Evolutionary conservation across 2,113 vertebrate species (phyloP).

Genomic region (Lynx canadensis): DNA sequence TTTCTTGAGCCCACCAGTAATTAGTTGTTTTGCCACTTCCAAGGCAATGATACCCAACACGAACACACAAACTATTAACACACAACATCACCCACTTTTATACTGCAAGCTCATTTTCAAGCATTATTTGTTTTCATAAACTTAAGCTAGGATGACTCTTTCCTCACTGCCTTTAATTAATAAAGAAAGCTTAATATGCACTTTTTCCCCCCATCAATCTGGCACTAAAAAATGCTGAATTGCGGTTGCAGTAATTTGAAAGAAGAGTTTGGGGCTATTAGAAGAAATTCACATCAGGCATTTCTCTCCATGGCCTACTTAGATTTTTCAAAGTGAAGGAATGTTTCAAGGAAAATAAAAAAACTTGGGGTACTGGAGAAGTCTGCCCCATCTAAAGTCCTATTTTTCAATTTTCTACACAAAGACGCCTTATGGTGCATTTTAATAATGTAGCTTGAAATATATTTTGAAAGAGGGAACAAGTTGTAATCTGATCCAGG

Average conservation of each 20-base stretch:
- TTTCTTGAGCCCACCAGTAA: conserved; percentile 35
- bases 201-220: conserved; percentile 75
- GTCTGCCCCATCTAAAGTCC: conserved; percentile 32
- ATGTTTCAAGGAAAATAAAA: conserved; percentile 72
- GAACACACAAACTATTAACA: conserved; percentile 37
- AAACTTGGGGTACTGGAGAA: conserved; percentile 60
- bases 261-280: conserved; percentile 81
- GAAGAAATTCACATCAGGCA: conserved; percentile 78
- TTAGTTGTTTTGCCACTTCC: conserved; percentile 71
- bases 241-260: conserved; percentile 81
- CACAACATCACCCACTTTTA: conserved; percentile 39
- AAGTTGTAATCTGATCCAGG: conserved; percentile 53
- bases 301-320: conserved; percentile 78
- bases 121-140: conserved; percentile 81
- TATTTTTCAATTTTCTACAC: conserved; percentile 63
- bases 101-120: conserved; percentile 63
- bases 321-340: conserved; percentile 74
- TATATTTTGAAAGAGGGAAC: conserved; percentile 58
- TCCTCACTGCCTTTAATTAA: conserved; percentile 85
- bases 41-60: conserved; percentile 43
- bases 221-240: conserved; percentile 84
- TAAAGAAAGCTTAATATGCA: conserved; percentile 84
- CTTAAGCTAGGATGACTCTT: conserved; percentile 61
- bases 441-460: conserved; percentile 78
- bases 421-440: conserved; percentile 64